Evolutionary conservation across 2,113 vertebrate species (phyloP).

Genomic region (Seriola quinqueradiata): DNA sequence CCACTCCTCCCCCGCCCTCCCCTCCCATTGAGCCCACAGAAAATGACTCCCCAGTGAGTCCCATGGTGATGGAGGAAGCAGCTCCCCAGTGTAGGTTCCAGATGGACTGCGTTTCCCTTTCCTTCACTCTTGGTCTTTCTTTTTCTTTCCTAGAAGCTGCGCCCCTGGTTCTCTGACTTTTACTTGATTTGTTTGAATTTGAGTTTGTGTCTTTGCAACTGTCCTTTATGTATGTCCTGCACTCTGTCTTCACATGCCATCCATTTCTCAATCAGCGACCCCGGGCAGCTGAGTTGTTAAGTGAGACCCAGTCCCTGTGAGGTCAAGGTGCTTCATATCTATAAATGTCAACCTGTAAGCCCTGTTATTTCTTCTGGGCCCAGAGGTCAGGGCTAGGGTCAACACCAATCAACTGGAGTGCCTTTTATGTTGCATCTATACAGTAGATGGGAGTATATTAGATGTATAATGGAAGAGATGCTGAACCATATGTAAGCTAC

Average conservation of each 20-base stretch:
- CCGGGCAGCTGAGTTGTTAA: conserved; percentile 48
- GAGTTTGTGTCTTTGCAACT: conserved; percentile 17
- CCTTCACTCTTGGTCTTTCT: conserved; percentile 12
- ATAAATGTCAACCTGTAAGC: conserved; percentile 62
- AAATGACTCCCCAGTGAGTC: conserved; percentile 29
- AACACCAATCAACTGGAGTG: conserved; percentile 63
- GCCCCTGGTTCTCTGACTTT: conserved; percentile 1
- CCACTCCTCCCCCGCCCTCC: conserved; percentile 25
- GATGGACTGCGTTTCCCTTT: conserved; percentile 34
- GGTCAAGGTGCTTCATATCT: conserved; percentile 66
- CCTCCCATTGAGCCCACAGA: conserved; percentile 51
- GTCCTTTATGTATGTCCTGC: conserved; percentile 7
- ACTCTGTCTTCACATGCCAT: conserved; percentile 29
- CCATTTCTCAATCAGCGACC: conserved; percentile 32
- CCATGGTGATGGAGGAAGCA: conserved; percentile 46
- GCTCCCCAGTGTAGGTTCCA: conserved; percentile 71
- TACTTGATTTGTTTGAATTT: conserved; percentile 1
- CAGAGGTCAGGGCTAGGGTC: conserved; percentile 53
- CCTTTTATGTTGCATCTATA: conserved; percentile 48
- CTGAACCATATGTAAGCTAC: neutral
- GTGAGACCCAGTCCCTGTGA: conserved; percentile 38
- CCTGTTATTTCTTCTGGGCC: conserved; percentile 41
- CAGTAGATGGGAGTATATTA: conserved; percentile 33
- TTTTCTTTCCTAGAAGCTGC: conserved; percentile 44
- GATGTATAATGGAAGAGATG: conserved; percentile 36